Conservation (phyloP, 2,888 invertebrate species). For the Phrixothrix hirtus region DNA sequence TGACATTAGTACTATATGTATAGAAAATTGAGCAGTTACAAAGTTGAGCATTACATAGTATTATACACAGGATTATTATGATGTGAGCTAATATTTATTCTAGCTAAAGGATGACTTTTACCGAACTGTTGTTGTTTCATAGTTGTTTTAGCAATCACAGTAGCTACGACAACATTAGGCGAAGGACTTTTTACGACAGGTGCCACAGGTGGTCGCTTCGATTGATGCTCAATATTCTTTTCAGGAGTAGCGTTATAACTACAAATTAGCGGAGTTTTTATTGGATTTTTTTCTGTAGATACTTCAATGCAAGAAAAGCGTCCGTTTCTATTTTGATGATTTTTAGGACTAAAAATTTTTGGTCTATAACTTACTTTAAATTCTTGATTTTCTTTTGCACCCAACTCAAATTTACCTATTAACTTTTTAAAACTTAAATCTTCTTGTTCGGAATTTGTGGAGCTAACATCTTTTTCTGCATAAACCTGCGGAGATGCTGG, state of each 20-base stretch:
- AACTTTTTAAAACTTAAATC: constrained; percentile 75
- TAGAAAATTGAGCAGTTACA: constrained; percentile 25
- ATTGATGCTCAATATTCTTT: constrained; percentile 42
- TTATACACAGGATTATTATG: constrained; percentile 85
- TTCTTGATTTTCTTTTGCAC: constrained; percentile 46
- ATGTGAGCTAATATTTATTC: constrained; percentile 78
- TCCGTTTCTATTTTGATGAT: constrained; percentile 36
- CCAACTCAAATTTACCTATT: constrained; percentile 72
- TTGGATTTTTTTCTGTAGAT: constrained; percentile 43
- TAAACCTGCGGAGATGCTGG: constrained; percentile 68
- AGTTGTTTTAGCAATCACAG: constrained; percentile 72
- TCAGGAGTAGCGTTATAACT: constrained; percentile 39
- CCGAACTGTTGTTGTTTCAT: constrained; percentile 88
- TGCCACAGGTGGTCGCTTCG: constrained; percentile 56
- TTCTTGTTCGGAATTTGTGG: constrained; percentile 52
- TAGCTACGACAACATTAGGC: constrained; percentile 64
- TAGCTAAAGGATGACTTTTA: constrained; percentile 88
- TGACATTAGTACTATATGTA: too few relatives aligned
- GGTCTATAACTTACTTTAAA: constrained; percentile 41
- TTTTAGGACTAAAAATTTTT: constrained; percentile 26
- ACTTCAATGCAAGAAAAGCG: constrained; percentile 52
- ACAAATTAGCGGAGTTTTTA: constrained; percentile 43
- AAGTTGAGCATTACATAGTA: constrained; percentile 71
- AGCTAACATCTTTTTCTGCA: constrained; percentile 46
- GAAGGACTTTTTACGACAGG: constrained; percentile 46